Evolutionary conservation across 2,113 vertebrate genomes (phyloP).

Genomic region (Halichoerus grypus): DNA sequence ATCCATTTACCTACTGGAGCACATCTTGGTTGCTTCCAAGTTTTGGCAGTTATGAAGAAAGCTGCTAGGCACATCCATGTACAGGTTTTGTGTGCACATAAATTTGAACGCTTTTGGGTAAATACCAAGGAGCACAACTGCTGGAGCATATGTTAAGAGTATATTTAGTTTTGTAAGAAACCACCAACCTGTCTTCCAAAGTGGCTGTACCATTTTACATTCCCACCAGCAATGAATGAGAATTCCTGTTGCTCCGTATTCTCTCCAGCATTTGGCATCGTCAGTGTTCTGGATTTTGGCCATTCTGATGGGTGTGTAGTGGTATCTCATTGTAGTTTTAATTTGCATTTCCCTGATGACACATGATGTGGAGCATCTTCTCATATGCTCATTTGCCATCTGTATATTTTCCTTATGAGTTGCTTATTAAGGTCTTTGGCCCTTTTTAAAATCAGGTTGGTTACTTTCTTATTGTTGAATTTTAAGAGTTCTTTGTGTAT

Average conservation of each 20-base stretch:
- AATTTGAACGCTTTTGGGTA: background rate
- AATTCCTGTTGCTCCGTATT: background rate
- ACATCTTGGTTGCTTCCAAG: background rate
- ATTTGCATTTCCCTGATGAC: background rate
- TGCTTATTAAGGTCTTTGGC: background rate
- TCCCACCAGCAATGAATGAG: background rate
- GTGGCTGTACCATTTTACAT: background rate
- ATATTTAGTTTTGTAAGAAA: background rate
- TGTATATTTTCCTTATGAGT: background rate
- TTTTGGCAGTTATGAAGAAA: background rate
- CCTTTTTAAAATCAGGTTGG: background rate
- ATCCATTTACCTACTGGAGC: background rate
- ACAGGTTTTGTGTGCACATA: background rate
- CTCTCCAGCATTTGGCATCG: background rate
- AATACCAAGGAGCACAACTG: background rate
- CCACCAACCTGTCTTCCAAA: background rate
- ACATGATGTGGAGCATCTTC: background rate
- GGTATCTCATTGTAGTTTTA: background rate
- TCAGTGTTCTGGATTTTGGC: background rate
- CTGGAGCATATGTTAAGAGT: background rate
- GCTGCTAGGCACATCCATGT: background rate
- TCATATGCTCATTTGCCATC: background rate
- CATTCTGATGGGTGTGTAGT: background rate
- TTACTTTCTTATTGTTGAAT: background rate
- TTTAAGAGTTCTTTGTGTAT: background rate